Evolutionary conservation across 1,140 invertebrate species (phyloP), one percentile per base, ranked within the genome.

Genomic region (Atta colombica): DNA sequence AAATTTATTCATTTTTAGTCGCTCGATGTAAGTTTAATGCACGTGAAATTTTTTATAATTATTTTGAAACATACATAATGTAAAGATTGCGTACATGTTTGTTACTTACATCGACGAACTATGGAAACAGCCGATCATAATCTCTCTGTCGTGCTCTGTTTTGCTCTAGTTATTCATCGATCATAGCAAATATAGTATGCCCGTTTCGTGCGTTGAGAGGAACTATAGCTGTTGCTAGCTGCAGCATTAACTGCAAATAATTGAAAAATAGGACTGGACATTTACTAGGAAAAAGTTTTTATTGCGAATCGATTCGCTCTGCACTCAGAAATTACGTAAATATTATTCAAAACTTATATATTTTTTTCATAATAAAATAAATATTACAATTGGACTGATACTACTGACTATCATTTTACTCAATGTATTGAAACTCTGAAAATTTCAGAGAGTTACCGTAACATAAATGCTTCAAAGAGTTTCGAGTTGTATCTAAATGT

Each of bases 121-220:
- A 66, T 12, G 12, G 61, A 78, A 78, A 66, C 16, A 65, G 35
- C 51, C 77, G 61, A 31, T 78, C 12, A 6, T 65, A 78, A 78
- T 78, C 45, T 65, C 25, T 78, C 60, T 78, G 18, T 78, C 49
- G 25, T 66, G 72, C 14, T 75, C n/a, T 75, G 45, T 78, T 78
- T 65, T 78, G 77, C 61, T 78, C 77, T 66, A 78, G 77, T 78
- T 78, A 78, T 77, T 61, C 31, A 77, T 78, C 77, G 77, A 78
- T 78, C 61, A 78, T 68, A 21, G 45, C 60, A 16, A 66, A 31
- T 66, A 65, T 77, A 77, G 16, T 31, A 45, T 77, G 18, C 18
- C 63, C 25, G 25, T 77, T 45, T 78, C 45, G 45, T 65, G 39
- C 39, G 39, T 68, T 39, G 10, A 16, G 14, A 51, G 18, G 6